Evolutionary conservation across 2,888 invertebrate species (phyloP).

Genomic region (Hyposoter didymator): DNA sequence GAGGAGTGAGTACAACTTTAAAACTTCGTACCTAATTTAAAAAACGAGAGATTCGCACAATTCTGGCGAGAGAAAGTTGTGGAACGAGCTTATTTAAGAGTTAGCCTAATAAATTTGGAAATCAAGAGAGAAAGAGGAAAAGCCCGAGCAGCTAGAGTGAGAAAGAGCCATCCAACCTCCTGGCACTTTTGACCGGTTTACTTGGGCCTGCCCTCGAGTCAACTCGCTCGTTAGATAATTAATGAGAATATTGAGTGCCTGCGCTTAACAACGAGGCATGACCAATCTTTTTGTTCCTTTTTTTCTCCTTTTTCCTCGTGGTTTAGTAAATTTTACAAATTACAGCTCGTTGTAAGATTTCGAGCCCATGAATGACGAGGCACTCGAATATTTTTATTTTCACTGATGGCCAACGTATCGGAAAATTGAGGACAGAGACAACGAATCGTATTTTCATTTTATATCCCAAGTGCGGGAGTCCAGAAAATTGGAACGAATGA

Average conservation of each 20-base stretch:
- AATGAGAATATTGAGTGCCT: conserved; percentile 61
- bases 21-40: neutral
- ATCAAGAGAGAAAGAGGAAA: neutral
- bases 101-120: conserved; percentile 37
- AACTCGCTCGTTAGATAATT: conserved; percentile 61
- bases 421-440: neutral
- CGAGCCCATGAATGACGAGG: neutral
- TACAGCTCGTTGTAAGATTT: neutral
- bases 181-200: conserved; percentile 60
- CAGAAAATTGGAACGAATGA: neutral
- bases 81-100: conserved; percentile 54
- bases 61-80: conserved; percentile 64
- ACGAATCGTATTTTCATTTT: neutral
- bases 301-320: conserved; percentile 1
- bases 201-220: conserved; percentile 23
- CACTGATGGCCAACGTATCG: neutral
- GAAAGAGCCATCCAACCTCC: conserved; percentile 14
- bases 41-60: conserved; percentile 53
- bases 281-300: conserved; percentile 46
- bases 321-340: neutral
- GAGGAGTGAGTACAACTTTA: conserved; percentile 30
- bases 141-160: neutral
- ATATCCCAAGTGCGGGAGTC: neutral
- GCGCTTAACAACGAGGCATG: conserved; percentile 57
- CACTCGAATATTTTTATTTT: conserved; percentile 15